Evolutionary conservation across 2,888 invertebrate genomes (phyloP), one percentile per base, ranked within the genome.

Genomic region (Eilema sororculum): DNA sequence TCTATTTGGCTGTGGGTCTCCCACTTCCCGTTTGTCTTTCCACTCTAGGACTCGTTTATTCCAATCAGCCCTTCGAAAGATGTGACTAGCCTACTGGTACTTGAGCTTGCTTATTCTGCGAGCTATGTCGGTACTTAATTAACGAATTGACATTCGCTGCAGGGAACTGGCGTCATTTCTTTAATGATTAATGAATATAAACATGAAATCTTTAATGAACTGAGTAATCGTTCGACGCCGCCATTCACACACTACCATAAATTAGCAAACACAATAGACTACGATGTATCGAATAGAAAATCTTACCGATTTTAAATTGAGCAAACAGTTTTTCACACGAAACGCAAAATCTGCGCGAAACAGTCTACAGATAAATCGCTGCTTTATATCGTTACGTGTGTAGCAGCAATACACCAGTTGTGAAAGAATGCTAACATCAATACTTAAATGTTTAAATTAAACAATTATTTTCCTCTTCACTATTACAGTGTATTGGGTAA

Each of bases 371-470:
- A 52, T 52, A 52, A n/a, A 52, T 52, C 52, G 52, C 52, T n/a
- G 52, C 6, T 46, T n/a, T 52, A n/a, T 52, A 52, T 52, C 52
- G 46, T 20, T 46, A 46, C 46, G 46, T 46, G 20, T 46, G 46
- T 46, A 46, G 46, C 46, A 46, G 46, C 16, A 4, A 46, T 46
- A 20, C 20, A 46, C 3, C 16, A 41, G 20, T 46, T 5, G 46
- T 20, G 52, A 52, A 52, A 52, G 52, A 52, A 52, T 52, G 52
- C 20, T 52, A 52, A 52, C 52, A 52, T n/a, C 52, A 58, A 58
- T 58, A 58, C 52, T n/a, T 52, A 52, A 52, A n/a, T 52, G 52
- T 52, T 52, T 52, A n/a, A 52, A 52, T 52, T 46, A n/a, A 52
- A 52, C 20, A 4, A 52, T 52, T 52, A 52, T 52, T 52, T 52